Conservation (phyloP, 2,113 vertebrate genomes). For the Notarius quadriscutis region DNA sequence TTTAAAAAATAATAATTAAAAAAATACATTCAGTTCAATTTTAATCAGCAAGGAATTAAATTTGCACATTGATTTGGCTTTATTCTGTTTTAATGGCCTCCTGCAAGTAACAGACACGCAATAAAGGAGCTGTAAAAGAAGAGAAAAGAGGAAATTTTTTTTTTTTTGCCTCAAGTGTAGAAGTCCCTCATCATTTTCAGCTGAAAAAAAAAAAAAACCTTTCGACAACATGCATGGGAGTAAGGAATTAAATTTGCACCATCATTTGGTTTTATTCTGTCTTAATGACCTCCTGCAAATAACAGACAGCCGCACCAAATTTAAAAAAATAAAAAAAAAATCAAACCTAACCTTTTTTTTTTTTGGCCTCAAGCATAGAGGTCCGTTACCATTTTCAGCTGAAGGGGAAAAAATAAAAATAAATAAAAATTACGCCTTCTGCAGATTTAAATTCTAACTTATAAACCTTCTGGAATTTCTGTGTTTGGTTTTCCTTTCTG, state of each 20-base stretch:
- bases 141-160: too few species aligned
- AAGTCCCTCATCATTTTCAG: background rate
- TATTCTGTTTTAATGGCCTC: background rate
- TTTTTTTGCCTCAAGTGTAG: too few species aligned
- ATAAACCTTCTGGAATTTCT: background rate
- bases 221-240: too few species aligned
- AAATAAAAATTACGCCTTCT: background rate
- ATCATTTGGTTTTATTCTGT: too few species aligned
- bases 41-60: background rate
- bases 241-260: too few species aligned
- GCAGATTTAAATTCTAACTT: background rate
- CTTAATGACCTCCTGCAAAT: too few species aligned
- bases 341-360: background rate
- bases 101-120: background rate
- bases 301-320: too few species aligned
- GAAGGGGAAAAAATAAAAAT: background rate
- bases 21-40: too few species aligned
- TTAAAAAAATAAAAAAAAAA: background rate
- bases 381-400: background rate
- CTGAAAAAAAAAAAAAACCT: too few species aligned
- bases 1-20: too few species aligned
- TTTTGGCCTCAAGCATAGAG: background rate
- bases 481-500: background rate
- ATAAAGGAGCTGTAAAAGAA: background rate
- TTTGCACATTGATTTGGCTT: background rate